Base-by-base conservation (phyloP, 2,888 invertebrate species). In the Ellobium chinense region DNA sequence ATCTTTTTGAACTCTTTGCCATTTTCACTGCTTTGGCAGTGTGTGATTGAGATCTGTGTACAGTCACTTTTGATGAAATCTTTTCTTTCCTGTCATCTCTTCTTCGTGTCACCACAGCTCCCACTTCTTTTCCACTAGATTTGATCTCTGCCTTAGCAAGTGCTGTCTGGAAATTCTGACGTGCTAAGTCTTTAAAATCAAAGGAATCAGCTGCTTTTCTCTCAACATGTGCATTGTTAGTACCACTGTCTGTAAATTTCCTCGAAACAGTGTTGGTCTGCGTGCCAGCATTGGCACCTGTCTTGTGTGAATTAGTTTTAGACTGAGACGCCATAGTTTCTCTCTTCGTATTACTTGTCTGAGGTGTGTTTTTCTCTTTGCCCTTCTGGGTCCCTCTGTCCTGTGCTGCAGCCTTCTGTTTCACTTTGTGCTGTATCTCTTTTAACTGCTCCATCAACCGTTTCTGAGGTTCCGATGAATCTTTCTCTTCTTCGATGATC, bases 401-500 rank as follows among this genome's bases (percentile, higher is more conserved):
- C 36, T 65, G 54, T 9, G 63, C 39, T 24, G 27, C 56, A 4
- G 66, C 58, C 39, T 79, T 79, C 79, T 73, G 73, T 37, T 73
- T 79, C 5, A 79, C 73, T 36, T 79, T 79, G 58, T 79, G 60
- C 39, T 80, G 80, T 5, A 80, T 80, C 29, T 80, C 80, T n/a
- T 74, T 80, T 31, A 80, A 29, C 58, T 80, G 74, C n/a, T 80
- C 60, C 80, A 80, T 58, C 0, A 80, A 39, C 18, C 73, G 65
- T 24, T 80, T 65, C 68, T 80, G 80, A 27, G 68, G 80, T 31
- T 80, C 80, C 0, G 66, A n/a, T 21, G 73, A 68, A n/a, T 39
- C 62, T n/a, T 31, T 74, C 34, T 68, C 34, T 66, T 74, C 56
- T 68, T 18, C 62, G 18, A 27, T 24, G 18, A 63, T 46, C 46